phyloP scores from a whole-genome alignment of 2,113 vertebrate genomes.

The Periophthalmus modestus region DNA sequence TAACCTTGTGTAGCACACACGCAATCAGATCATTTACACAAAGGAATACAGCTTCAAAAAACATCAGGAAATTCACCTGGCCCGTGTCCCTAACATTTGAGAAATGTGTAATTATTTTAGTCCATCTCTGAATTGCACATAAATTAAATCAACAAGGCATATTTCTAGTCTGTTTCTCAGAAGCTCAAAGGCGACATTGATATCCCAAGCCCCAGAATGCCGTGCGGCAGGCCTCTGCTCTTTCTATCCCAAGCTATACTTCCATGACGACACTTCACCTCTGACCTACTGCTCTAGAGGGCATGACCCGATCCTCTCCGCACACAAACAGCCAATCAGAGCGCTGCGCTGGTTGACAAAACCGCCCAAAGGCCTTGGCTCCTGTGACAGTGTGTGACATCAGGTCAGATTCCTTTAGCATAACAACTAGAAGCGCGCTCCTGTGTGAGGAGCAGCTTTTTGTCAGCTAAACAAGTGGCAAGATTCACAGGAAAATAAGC shows the following conservation, averaged over 20 bases:
- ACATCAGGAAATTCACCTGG: conserved; percentile 44
- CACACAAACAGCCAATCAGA: conserved; percentile 70
- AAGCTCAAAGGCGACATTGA: conserved; percentile 56
- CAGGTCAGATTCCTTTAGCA: conserved; percentile 77
- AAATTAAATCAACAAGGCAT: conserved; percentile 35
- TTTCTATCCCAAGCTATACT: conserved; percentile 66
- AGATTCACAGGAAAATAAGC: conserved; percentile 24
- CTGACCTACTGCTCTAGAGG: conserved; percentile 58
- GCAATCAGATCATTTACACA: conserved; percentile 62
- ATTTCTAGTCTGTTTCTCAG: conserved; percentile 37
- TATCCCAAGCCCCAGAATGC: conserved; percentile 67
- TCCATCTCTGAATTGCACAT: background rate
- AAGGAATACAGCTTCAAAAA: conserved; percentile 48
- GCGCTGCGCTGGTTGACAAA: conserved; percentile 58
- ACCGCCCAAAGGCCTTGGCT: conserved; percentile 70
- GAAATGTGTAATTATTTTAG: background rate
- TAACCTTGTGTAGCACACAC: conserved; percentile 44
- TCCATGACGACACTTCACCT: conserved; percentile 77
- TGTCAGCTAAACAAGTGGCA: conserved; percentile 61
- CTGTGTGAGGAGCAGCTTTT: conserved; percentile 52
- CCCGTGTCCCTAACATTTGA: background rate
- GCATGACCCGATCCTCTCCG: conserved; percentile 60
- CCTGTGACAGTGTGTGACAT: conserved; percentile 74
- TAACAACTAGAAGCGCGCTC: conserved; percentile 66
- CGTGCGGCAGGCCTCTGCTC: conserved; percentile 60